phyloP scores from a whole-genome alignment of 2,113 vertebrate species.

The Paratilapia polleni region DNA sequence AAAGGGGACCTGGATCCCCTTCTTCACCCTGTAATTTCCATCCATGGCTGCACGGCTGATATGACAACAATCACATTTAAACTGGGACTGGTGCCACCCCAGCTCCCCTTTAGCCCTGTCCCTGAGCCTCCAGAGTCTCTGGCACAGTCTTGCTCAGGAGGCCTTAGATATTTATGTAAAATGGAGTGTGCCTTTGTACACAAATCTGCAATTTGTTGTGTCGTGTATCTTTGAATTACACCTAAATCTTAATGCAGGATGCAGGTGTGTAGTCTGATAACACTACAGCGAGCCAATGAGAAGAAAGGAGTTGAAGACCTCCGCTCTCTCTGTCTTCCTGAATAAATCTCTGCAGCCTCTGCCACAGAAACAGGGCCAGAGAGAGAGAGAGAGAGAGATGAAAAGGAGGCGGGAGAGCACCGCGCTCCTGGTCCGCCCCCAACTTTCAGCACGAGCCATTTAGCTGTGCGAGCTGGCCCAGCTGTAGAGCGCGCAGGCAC shows the following conservation, averaged over 20 bases:
- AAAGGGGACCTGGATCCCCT: too few species aligned
- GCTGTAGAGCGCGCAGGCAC: constrained; percentile 69
- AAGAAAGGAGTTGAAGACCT: background rate
- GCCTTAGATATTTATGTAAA: background rate
- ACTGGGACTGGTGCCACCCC: too few species aligned
- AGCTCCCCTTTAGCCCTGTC: too few species aligned
- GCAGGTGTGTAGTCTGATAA: background rate
- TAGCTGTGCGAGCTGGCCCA: constrained; percentile 66
- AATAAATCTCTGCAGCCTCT: constrained; percentile 32
- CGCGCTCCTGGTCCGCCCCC: constrained; percentile 79
- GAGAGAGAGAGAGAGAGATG: background rate
- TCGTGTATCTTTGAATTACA: background rate
- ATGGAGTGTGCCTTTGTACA: background rate
- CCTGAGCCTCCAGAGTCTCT: too few species aligned
- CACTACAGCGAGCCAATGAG: background rate
- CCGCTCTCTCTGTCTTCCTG: background rate
- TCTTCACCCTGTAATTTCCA: too few species aligned
- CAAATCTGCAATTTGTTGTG: background rate
- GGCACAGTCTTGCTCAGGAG: background rate
- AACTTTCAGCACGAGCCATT: constrained; percentile 78
- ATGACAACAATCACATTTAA: too few species aligned
- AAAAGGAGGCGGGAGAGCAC: constrained; percentile 51
- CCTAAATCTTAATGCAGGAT: background rate
- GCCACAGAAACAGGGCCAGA: background rate
- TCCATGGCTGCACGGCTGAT: too few species aligned